These are phyloP conservation scores for Rhinogobius similis DNA, from an alignment of 2,113 vertebrate genomes.

Conservation along the genomic window DNA sequence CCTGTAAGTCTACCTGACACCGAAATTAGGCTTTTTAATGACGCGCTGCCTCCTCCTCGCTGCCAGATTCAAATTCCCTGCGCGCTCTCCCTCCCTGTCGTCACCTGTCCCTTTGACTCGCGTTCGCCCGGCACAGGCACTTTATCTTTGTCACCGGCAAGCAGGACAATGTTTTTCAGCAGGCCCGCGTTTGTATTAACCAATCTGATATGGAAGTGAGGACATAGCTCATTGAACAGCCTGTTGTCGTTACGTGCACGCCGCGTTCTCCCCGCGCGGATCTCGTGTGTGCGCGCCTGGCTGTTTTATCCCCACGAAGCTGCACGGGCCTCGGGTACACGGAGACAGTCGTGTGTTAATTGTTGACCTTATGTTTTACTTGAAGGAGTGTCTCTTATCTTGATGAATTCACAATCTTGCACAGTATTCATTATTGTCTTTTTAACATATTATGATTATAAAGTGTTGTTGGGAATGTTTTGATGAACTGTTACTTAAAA, in stretches of 20 bases:
- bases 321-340: no score
- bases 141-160: slow-evolving; percentile 93
- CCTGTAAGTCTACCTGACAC: slow-evolving; percentile 96
- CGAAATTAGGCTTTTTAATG: slow-evolving; percentile 97
- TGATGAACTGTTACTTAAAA: no score
- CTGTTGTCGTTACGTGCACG: slow-evolving; percentile 69
- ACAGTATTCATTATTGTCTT: no score
- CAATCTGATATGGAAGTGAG: slow-evolving; percentile 85
- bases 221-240: slow-evolving; percentile 79
- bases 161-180: slow-evolving; percentile 97
- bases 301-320: slow-evolving; percentile 45
- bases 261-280: slow-evolving; percentile 56
- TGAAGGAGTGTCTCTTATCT: no score
- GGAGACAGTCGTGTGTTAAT: no score
- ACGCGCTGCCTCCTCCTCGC: slow-evolving; percentile 91
- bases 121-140: slow-evolving; percentile 89
- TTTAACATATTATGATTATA: no score
- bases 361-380: no score
- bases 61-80: slow-evolving; percentile 95
- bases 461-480: no score
- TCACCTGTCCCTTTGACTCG: slow-evolving; percentile 88
- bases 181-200: slow-evolving; percentile 96
- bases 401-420: no score
- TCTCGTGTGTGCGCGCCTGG: slow-evolving; percentile 53
- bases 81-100: slow-evolving; percentile 88